Percentiles rank a stretch among this genome's conserved stretches.
Evolutionary conservation across 2,888 invertebrate genomes (phyloP).

Genomic region (Mylabris sibirica): DNA sequence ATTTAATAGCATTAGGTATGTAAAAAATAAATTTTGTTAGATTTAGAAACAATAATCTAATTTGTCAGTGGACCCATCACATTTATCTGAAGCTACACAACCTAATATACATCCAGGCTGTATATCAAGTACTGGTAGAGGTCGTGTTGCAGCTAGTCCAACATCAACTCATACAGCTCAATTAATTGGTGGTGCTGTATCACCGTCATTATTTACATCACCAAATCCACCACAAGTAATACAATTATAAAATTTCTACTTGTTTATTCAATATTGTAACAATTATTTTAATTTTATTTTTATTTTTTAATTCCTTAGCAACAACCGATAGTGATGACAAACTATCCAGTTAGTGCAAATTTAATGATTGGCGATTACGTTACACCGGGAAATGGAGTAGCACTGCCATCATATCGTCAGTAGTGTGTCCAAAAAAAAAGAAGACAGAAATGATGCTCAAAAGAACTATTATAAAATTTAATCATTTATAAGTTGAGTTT

Average conservation of each 20-base stretch:
- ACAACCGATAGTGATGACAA: slow-evolving; percentile 67
- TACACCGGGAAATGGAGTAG: slow-evolving; percentile 66
- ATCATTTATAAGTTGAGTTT: neutral
- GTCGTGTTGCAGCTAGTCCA: slow-evolving; percentile 66
- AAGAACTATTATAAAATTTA: slow-evolving; percentile 17
- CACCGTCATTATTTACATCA: slow-evolving; percentile 70
- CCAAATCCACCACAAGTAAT: slow-evolving; percentile 54
- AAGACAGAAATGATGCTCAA: slow-evolving; percentile 50
- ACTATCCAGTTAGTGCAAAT: slow-evolving; percentile 74
- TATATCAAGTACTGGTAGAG: slow-evolving; percentile 70
- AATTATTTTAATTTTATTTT: slow-evolving; percentile 1
- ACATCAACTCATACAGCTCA: slow-evolving; percentile 70
- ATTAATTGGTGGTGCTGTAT: slow-evolving; percentile 74
- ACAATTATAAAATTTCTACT: slow-evolving; percentile 15
- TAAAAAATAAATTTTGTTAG: slow-evolving; percentile 19
- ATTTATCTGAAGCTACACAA: slow-evolving; percentile 61
- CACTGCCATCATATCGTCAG: slow-evolving; percentile 59
- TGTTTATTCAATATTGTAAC: neutral
- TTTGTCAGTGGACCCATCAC: slow-evolving; percentile 54
- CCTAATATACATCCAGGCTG: slow-evolving; percentile 72
- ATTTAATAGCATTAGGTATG: slow-evolving; percentile 58
- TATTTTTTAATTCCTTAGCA: slow-evolving; percentile 51
- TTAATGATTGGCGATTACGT: slow-evolving; percentile 81
- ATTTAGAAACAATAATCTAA: slow-evolving; percentile 2
- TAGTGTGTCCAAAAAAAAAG: slow-evolving; percentile 45